Conservation (phyloP, 2,113 vertebrate genomes). For the Trematocara variabile region DNA sequence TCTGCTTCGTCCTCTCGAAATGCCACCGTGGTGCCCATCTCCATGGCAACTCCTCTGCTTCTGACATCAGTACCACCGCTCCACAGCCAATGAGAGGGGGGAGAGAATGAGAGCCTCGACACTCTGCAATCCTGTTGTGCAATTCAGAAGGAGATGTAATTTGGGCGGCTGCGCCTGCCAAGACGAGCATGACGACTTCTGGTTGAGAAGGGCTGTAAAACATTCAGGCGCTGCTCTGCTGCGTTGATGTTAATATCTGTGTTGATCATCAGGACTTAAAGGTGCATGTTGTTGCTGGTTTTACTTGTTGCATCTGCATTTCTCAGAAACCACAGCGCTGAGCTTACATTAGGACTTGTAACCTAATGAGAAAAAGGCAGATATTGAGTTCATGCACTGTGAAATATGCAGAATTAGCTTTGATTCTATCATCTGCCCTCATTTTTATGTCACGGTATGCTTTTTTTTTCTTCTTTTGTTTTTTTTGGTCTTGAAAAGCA, state of each 20-base stretch:
- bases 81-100: conserved; percentile 42
- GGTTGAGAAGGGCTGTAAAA: background rate
- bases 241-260: background rate
- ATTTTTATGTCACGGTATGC: background rate
- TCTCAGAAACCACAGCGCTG: background rate
- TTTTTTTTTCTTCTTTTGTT: background rate
- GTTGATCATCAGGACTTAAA: background rate
- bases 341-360: background rate
- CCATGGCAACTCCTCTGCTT: conserved; percentile 70
- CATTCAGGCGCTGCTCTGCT: background rate
- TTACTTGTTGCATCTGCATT: background rate
- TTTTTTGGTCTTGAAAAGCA: background rate
- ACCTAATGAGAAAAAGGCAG: background rate
- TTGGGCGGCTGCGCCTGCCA: conserved; percentile 19
- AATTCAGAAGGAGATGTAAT: conserved; percentile 51
- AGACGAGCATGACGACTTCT: background rate
- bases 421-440: background rate
- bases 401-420: background rate
- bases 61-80: conserved; percentile 66
- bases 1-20: conserved; percentile 54
- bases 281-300: background rate
- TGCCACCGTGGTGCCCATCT: conserved; percentile 63
- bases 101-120: conserved; percentile 42
- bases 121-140: conserved; percentile 53
- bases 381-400: background rate